These are phyloP conservation scores for Mustela nigripes DNA, from an alignment of 2,113 vertebrate genomes.

Conservation along the genomic window DNA sequence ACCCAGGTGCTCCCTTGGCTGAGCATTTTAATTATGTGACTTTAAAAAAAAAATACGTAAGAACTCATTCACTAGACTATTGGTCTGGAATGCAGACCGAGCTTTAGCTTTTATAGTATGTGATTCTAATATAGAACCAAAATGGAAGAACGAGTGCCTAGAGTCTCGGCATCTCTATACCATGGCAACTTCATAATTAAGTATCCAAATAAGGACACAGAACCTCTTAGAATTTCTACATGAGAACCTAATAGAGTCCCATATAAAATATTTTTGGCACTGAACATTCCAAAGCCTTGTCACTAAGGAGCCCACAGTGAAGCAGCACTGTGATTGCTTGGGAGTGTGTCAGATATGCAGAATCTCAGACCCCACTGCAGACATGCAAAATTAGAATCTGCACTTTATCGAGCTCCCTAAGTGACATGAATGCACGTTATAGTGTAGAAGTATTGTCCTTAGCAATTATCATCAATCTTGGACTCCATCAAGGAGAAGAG, in stretches of 20 bases:
- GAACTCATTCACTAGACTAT: not conserved
- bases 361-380: not conserved
- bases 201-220: conserved; percentile 24
- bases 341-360: not conserved
- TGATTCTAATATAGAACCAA: not conserved
- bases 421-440: not conserved
- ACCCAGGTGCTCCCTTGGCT: not conserved
- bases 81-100: not conserved
- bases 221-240: conserved; percentile 2
- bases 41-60: not conserved
- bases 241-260: not conserved
- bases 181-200: not conserved
- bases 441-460: not conserved
- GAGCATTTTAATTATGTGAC: conserved; percentile 4
- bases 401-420: not conserved
- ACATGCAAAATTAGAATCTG: not conserved
- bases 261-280: not conserved
- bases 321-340: not conserved
- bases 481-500: not conserved
- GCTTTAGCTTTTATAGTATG: not conserved
- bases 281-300: not conserved
- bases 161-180: not conserved
- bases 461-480: not conserved
- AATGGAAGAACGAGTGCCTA: not conserved
- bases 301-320: not conserved